Conservation (phyloP, 2,797 vertebrate species). For the Sebastes minor region DNA sequence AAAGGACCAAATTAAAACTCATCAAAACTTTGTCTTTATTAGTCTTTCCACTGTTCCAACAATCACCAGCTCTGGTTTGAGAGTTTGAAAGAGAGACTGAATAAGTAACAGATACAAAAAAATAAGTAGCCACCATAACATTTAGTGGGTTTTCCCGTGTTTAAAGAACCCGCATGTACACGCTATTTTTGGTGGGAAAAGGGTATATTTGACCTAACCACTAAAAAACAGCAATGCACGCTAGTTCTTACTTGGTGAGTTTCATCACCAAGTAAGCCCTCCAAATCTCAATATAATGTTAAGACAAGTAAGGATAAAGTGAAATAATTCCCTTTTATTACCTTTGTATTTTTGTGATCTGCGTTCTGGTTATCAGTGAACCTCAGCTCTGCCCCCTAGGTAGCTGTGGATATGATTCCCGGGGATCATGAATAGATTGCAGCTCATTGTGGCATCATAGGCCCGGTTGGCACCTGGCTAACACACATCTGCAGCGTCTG, state of each 20-base stretch:
- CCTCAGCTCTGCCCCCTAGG: neutral
- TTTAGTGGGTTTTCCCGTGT: too few relatives aligned
- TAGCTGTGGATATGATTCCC: slow-evolving; percentile 38
- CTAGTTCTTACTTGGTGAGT: neutral
- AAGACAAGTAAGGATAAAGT: neutral
- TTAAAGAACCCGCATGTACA: too few relatives aligned
- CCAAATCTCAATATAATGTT: neutral
- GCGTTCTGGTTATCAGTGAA: neutral
- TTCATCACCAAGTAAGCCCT: neutral
- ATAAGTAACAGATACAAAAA: neutral
- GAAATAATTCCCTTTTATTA: neutral
- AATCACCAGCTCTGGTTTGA: too few relatives aligned
- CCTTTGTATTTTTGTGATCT: neutral
- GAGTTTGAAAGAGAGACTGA: too few relatives aligned
- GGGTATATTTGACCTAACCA: neutral
- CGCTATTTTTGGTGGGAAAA: too few relatives aligned
- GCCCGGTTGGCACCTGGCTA: slow-evolving; percentile 44
- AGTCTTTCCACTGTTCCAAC: too few relatives aligned
- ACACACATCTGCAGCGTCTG: slow-evolving; percentile 66
- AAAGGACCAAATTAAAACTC: too few relatives aligned
- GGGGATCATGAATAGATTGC: slow-evolving; percentile 51
- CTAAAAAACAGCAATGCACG: neutral
- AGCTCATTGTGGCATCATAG: slow-evolving; percentile 56
- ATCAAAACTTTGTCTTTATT: too few relatives aligned
- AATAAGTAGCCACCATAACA: neutral